Conservation (phyloP, 2,797 vertebrate species). For the Pseudochirops cupreus region DNA sequence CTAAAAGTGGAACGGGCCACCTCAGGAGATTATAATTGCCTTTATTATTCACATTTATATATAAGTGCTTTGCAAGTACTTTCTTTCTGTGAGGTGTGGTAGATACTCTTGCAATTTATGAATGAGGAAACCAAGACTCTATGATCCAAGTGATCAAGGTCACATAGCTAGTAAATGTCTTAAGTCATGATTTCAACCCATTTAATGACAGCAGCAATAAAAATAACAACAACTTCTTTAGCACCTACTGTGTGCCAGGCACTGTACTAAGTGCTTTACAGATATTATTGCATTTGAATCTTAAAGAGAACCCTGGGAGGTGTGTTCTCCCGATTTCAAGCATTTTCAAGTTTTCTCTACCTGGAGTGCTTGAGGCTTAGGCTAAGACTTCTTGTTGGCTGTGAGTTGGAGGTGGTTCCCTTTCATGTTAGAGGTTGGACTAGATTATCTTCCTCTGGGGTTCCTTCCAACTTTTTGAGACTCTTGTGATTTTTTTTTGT, state of each 20-base stretch:
- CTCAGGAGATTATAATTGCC: background rate
- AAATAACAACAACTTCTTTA: background rate
- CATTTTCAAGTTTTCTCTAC: background rate
- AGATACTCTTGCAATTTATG: background rate
- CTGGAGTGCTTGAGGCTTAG: background rate
- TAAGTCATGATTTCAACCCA: background rate
- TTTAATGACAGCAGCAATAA: background rate
- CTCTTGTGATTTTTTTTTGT: background rate
- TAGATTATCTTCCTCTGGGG: background rate
- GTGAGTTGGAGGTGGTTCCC: background rate
- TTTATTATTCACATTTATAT: background rate
- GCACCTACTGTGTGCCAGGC: background rate
- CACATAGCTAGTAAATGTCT: background rate
- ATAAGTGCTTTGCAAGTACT: background rate
- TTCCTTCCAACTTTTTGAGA: background rate
- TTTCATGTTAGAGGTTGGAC: background rate
- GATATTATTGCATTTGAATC: background rate
- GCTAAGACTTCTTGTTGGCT: background rate
- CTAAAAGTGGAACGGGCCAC: background rate
- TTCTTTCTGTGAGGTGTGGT: background rate
- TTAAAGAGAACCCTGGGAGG: background rate
- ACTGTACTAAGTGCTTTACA: background rate
- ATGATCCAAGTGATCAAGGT: background rate
- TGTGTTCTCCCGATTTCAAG: background rate
- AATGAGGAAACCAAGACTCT: background rate